These are phyloP conservation scores for Mesitornis unicolor DNA, from an alignment of 2,113 vertebrate species.

Conservation along the genomic window DNA sequence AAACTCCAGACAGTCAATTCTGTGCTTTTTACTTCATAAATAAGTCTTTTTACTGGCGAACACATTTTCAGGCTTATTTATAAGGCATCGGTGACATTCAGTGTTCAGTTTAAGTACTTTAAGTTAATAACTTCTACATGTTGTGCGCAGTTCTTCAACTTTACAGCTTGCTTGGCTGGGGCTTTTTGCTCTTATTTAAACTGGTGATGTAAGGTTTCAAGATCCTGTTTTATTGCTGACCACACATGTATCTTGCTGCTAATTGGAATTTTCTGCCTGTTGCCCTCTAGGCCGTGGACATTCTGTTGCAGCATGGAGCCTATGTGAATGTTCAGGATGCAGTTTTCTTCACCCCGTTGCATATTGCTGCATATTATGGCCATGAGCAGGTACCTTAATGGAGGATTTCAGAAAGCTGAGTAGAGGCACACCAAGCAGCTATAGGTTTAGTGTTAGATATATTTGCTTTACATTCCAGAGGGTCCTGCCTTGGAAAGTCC, in stretches of 20 bases:
- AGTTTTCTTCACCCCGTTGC: slow-evolving; percentile 90
- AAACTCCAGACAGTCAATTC: background rate
- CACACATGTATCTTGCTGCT: background rate
- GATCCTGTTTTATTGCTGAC: background rate
- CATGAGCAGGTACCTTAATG: slow-evolving; percentile 79
- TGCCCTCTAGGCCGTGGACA: slow-evolving; percentile 79
- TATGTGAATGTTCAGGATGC: slow-evolving; percentile 90
- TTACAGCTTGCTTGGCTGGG: background rate
- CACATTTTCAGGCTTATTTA: background rate
- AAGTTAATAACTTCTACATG: background rate
- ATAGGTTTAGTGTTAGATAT: background rate
- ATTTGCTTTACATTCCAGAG: background rate
- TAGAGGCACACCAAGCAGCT: accelerated
- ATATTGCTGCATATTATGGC: slow-evolving; percentile 85
- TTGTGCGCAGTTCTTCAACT: background rate
- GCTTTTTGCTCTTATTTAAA: background rate
- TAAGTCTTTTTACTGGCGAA: background rate
- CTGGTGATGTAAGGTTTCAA: background rate
- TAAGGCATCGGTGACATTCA: slow-evolving; percentile 28
- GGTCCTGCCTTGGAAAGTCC: background rate
- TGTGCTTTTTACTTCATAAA: background rate
- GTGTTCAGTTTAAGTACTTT: background rate
- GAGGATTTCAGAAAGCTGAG: background rate
- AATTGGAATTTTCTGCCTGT: background rate
- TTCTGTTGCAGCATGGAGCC: slow-evolving; percentile 90